Evolutionary conservation across 92 coral and sea anemone genomes (phyloP), one percentile per base, ranked within the genome.

Genomic region (Parazoanthus atlanticus): DNA sequence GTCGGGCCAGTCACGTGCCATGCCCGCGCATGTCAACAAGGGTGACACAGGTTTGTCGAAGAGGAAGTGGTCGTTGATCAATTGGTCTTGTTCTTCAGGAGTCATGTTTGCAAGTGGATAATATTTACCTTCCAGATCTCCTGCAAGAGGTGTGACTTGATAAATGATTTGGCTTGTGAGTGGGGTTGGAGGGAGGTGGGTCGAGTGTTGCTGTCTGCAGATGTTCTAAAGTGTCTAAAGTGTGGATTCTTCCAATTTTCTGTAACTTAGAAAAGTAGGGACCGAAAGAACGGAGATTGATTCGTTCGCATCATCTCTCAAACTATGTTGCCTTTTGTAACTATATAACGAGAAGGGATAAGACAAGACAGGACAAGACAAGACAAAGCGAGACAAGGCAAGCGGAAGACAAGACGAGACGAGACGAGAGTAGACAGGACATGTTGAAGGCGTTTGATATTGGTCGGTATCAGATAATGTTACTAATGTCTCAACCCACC

Each of bases 1-100:
- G 85, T 97, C 99, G 69, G 99, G 99, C 99, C 99, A 97, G 89
- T 97, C 99, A 65, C 99, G 99, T 74, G 98, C 99, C 99, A 97
- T 97, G 19, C 99, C 98, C 31, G 99, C 99, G 92, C 99, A 97
- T 54, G 99, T 97, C 78, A 95, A 93, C 12, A 97, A 94, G 3
- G 99, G 98, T 29, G 99, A 97, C 49, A 97, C 99, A 17, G 99
- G 99, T 86, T 97, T 97, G 92, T 97, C 99, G 88, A 97, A 97
- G 81, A 97, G 92, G 93, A 97, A 97, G 88, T 97, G 99, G 71
- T 97, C 97, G 79, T 93, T 94, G 84, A 97, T 97, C 26, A 97
- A 85, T 80, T 95, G 96, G 21, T 97, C 93, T 85, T 97, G 99
- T 70, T 97, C 97, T n/a, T 93, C 95, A 25, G 93, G 89, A 7